Evolutionary conservation across 2,888 invertebrate genomes (phyloP), one percentile per base, ranked within the genome.

Genomic region (Apodemia mormo): DNA sequence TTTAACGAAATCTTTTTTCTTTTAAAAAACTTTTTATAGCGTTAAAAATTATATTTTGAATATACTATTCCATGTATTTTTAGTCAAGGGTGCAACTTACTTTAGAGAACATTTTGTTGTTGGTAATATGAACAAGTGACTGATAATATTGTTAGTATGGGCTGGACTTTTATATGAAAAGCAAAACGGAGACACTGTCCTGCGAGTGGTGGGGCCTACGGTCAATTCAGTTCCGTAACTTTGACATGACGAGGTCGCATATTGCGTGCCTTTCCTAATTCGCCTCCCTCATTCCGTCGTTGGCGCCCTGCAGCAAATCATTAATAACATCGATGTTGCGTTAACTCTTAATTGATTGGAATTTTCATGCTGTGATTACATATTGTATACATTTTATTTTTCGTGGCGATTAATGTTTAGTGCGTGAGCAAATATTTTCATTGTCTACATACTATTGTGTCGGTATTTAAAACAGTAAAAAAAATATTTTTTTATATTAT

Each of bases 61-160:
- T 40, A 8, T 40, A 8, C 8, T 8, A 40, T 8, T 40, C 7
- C 8, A 40, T 40, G 1, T 40, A 8, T 40, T 40, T 40, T 40
- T 40, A 40, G 40, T 40, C 8, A 8, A 40, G 40, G 40, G 40
- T 40, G 40, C 65, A 68, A 85, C 92, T 92, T 90, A 93, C 93
- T 92, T 93, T 93, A 81, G 90, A 86, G 87, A 93, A 92, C 93
- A 93, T 93, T 90, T 92, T 93, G 90, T 89, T 85, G 87, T 86
- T 85, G 85, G 45, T 45, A 45, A 84, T 90, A 92, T 89, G 87
- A 87, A 84, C 87, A 88, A 87, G 87, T 90, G 90, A 93, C 90
- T 93, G 93, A 93, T 93, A 92, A 86, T 81, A 89, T 89, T 91
- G 91, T 90, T 86, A 88, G 81, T 54, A 78, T 81, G 82, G 82